Evolutionary conservation across 2,797 vertebrate genomes (phyloP), one percentile per base, ranked within the genome.

Genomic region (Scleropages formosus): DNA sequence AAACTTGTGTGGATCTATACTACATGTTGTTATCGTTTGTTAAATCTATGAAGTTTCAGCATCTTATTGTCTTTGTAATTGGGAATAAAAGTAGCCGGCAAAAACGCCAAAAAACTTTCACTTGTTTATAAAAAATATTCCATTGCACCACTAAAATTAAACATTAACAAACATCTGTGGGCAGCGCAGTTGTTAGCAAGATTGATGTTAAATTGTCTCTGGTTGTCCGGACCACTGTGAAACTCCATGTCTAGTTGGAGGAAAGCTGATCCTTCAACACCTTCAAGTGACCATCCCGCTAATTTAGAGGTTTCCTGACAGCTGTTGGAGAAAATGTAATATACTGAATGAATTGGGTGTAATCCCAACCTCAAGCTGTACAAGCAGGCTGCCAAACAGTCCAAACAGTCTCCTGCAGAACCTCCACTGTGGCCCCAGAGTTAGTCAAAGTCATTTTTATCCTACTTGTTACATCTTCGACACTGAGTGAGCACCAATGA

Each of bases 331-430:
- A 83, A 86, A 87, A 85, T 83, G 86, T 88, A 86, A 88, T 88
- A 90, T 83, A 81, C 77, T 90, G 84, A 87, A 89, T 87, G 86
- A 84, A 87, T 87, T 84, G 82, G 77, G 80, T 81, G 74, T 74
- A 85, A 79, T 78, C 7, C 4, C 44, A 82, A 82, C 81, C 82
- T 67, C 83, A 78, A 83, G 80, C 87, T 85, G 83, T 82, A 82
- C 88, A 88, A 89, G 81, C 84, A 80, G 75, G 81, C 79, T 64
- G 78, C 81, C 86, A 80, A 86, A 79, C 78, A 78, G 75, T 66
- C 81, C 86, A 80, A 86, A 79, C 78, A 78, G 75, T 66, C 76
- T 71, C 75, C 61, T 13, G 20, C 73, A 66, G 71, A 73, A 76
- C 69, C 22, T 80, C 82, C 79, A 82, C 73, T 47, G n/a, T 75